Conservation (phyloP, 2,888 invertebrate genomes). For the Scotopteryx bipunctaria region DNA sequence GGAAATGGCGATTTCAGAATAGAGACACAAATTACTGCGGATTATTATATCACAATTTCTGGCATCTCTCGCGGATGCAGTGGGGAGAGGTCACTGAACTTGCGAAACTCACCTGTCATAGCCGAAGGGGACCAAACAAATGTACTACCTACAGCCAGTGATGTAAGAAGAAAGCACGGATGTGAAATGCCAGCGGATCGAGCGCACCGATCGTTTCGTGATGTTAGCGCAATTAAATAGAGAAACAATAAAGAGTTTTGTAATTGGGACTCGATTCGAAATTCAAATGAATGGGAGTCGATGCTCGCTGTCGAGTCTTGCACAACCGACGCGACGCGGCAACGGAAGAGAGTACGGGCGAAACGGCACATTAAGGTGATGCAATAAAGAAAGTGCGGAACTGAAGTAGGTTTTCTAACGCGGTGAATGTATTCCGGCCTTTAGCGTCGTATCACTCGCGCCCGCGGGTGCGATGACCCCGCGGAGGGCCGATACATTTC, state of each 20-base stretch:
- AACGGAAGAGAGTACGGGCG: slow-evolving; percentile 77
- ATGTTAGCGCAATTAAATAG: slow-evolving; percentile 45
- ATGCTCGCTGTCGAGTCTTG: slow-evolving; percentile 49
- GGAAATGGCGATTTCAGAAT: slow-evolving; percentile 74
- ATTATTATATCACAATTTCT: slow-evolving; percentile 72
- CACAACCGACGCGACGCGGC: slow-evolving; percentile 60
- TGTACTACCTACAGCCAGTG: slow-evolving; percentile 49
- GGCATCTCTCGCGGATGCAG: slow-evolving; percentile 65
- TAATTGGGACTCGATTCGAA: slow-evolving; percentile 59
- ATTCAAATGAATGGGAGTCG: slow-evolving; percentile 53
- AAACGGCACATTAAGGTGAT: slow-evolving; percentile 75
- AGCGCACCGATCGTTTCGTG: slow-evolving; percentile 38
- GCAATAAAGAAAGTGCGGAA: slow-evolving; percentile 83
- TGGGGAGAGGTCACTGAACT: slow-evolving; percentile 75
- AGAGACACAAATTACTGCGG: slow-evolving; percentile 57
- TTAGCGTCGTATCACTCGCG: slow-evolving; percentile 75
- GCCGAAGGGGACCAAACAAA: slow-evolving; percentile 60
- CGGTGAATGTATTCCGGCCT: slow-evolving; percentile 79
- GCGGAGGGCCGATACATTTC: slow-evolving; percentile 55
- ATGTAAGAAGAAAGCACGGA: slow-evolving; percentile 72
- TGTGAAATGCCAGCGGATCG: slow-evolving; percentile 49
- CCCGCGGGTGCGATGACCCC: slow-evolving; percentile 72
- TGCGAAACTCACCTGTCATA: slow-evolving; percentile 77
- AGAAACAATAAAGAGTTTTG: slow-evolving; percentile 57
- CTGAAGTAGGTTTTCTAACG: slow-evolving; percentile 79